Evolutionary conservation across 30 jellyfish, hydroid and myxozoan species (phyloP).

Genomic region (Pelagia noctiluca): DNA sequence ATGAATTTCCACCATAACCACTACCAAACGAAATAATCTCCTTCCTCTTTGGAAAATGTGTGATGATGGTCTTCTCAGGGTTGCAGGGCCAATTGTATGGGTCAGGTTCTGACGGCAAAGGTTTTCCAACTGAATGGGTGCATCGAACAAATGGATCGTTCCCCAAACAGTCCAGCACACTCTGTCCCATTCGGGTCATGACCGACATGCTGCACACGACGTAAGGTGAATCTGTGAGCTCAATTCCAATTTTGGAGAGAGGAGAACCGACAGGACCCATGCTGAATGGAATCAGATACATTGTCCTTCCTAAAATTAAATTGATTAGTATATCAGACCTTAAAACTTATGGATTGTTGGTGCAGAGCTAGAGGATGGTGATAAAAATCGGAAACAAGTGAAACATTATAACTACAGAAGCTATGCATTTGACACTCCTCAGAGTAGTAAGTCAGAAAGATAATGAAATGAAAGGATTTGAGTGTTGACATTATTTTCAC

Average conservation of each 20-base stretch:
- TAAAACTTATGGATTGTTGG: neutral
- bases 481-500: too few relatives aligned
- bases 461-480: too few relatives aligned
- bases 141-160: conserved; percentile 87
- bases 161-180: conserved; percentile 73
- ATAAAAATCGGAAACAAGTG: too few relatives aligned
- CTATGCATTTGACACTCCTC: too few relatives aligned
- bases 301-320: conserved; percentile 86
- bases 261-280: conserved; percentile 99
- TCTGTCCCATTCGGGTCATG: conserved; percentile 96
- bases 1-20: conserved; percentile 99
- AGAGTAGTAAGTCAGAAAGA: too few relatives aligned
- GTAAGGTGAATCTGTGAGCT: conserved; percentile 96
- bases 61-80: conserved; percentile 96
- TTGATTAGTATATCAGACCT: neutral
- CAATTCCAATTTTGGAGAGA: conserved; percentile 89
- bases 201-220: conserved; percentile 93
- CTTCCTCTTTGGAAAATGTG: conserved; percentile 93
- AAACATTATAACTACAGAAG: too few relatives aligned
- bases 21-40: conserved; percentile 97
- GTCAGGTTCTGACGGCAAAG: conserved; percentile 91
- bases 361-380: too few relatives aligned
- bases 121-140: conserved; percentile 93
- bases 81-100: conserved; percentile 99
- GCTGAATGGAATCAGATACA: conserved; percentile 95